A percentile compares a stretch with the other conserved stretches of the same genome.
phyloP scores from a whole-genome alignment of 2,888 invertebrate genomes.

The Heptascelio sp. region DNA sequence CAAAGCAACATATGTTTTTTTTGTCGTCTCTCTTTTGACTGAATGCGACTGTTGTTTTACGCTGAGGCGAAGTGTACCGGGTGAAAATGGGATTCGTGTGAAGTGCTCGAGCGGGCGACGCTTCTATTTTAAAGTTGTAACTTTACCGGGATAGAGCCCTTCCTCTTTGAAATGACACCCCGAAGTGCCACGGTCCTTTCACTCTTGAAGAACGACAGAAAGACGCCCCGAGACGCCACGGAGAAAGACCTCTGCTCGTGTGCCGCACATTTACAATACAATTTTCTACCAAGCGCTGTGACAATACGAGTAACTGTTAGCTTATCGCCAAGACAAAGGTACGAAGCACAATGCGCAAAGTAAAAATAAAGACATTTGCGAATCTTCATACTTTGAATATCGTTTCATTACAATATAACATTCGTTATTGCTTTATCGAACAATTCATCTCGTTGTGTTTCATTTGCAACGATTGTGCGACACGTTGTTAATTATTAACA shows the following conservation, averaged over 20 bases:
- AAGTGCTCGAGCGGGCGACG: constrained; percentile 61
- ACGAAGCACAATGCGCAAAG: constrained; percentile 18
- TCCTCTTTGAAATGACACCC: constrained; percentile 63
- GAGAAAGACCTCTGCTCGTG: constrained; percentile 35
- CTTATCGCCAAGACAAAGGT: constrained; percentile 44
- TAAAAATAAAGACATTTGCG: constrained; percentile 16
- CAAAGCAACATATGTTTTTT: constrained; percentile 32
- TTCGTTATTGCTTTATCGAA: too few relatives aligned
- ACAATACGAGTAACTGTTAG: constrained; percentile 61
- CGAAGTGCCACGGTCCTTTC: constrained; percentile 64
- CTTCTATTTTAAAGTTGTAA: constrained; percentile 53
- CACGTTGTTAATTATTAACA: too few relatives aligned
- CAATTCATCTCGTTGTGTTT: too few relatives aligned
- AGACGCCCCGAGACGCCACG: constrained; percentile 50
- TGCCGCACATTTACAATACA: constrained; percentile 54
- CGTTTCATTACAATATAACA: too few relatives aligned
- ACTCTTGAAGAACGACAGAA: constrained; percentile 56
- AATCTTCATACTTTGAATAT: constrained; percentile 13
- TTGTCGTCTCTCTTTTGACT: constrained; percentile 43
- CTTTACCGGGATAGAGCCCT: constrained; percentile 41
- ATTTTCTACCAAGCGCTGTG: constrained; percentile 53
- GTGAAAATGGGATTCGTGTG: constrained; percentile 58
- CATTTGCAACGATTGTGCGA: too few relatives aligned
- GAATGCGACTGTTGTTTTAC: constrained; percentile 39
- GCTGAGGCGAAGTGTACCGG: constrained; percentile 36